Evolutionary conservation across 2,797 vertebrate genomes (phyloP).

Genomic region (Ceryle rudis): DNA sequence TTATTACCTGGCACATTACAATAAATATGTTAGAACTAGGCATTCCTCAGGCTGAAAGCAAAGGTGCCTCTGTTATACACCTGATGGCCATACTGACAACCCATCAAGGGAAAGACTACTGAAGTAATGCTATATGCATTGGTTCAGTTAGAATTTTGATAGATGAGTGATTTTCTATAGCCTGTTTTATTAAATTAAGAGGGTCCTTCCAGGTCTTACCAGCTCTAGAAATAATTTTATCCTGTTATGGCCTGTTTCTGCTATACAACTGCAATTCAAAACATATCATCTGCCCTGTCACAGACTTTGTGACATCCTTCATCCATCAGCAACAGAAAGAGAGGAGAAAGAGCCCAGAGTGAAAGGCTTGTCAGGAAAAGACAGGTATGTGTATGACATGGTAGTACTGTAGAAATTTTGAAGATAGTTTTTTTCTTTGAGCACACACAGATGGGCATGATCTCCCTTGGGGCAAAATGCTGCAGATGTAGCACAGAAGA

Average conservation of each 20-base stretch:
- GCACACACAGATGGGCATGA: not conserved
- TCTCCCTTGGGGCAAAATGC: not conserved
- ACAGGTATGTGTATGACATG: accelerated
- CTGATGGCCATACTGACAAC: not conserved
- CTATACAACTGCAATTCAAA: not conserved
- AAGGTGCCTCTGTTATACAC: not conserved
- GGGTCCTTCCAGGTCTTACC: not conserved
- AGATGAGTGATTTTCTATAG: not conserved
- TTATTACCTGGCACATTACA: not conserved
- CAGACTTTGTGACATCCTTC: not conserved
- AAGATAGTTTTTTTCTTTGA: not conserved
- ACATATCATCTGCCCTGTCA: not conserved
- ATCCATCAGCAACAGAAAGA: not conserved
- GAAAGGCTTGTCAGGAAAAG: not conserved
- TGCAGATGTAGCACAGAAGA: not conserved
- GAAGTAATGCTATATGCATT: not conserved
- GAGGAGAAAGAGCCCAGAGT: not conserved
- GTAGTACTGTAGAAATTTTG: not conserved
- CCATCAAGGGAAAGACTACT: not conserved
- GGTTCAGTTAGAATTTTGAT: not conserved
- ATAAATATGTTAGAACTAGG: not conserved
- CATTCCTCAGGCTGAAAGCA: not conserved
- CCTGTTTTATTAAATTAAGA: not conserved
- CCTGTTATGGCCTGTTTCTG: accelerated
- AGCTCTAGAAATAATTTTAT: not conserved